Percentiles rank a stretch among this genome's conserved stretches.
phyloP scores from a whole-genome alignment of 2,113 vertebrate species.

The Pluvialis apricaria region DNA sequence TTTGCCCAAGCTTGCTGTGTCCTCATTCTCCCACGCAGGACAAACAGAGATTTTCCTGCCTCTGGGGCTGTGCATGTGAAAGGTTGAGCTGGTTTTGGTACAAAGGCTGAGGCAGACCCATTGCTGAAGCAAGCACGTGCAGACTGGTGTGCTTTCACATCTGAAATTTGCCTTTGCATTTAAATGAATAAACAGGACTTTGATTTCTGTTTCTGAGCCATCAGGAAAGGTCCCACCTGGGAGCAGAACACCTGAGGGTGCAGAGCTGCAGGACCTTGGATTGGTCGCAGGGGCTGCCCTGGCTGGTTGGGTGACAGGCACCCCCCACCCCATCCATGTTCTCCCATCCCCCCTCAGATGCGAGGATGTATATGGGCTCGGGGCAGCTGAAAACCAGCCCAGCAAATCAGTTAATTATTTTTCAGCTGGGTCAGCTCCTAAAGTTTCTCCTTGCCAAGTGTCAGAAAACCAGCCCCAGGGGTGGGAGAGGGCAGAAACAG shows the following conservation, averaged over 20 bases:
- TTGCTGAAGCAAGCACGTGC: not conserved
- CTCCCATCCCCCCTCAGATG: not conserved
- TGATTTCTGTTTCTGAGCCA: not conserved
- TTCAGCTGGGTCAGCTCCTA: not conserved
- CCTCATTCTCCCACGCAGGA: not conserved
- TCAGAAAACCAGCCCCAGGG: not conserved
- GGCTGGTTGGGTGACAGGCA: not conserved
- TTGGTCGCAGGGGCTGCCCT: not conserved
- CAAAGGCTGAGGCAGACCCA: not conserved
- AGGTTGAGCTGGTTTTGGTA: not conserved
- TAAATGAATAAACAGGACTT: not conserved
- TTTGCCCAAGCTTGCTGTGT: not conserved
- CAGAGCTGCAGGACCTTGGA: not conserved
- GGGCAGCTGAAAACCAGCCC: not conserved
- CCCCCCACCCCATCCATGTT: rapidly evolving
- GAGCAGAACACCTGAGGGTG: not conserved
- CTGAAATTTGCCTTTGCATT: not conserved
- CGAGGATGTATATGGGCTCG: not conserved
- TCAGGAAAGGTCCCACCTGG: not conserved
- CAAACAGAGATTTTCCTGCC: not conserved
- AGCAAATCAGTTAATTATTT: not conserved
- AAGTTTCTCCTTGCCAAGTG: not conserved
- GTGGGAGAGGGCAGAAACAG: not conserved
- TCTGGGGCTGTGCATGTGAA: not conserved
- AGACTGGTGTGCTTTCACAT: not conserved